A percentile compares a stretch with the other conserved stretches of the same genome.
Conservation (phyloP, 2,113 vertebrate genomes). For the Ptyas mucosa region DNA sequence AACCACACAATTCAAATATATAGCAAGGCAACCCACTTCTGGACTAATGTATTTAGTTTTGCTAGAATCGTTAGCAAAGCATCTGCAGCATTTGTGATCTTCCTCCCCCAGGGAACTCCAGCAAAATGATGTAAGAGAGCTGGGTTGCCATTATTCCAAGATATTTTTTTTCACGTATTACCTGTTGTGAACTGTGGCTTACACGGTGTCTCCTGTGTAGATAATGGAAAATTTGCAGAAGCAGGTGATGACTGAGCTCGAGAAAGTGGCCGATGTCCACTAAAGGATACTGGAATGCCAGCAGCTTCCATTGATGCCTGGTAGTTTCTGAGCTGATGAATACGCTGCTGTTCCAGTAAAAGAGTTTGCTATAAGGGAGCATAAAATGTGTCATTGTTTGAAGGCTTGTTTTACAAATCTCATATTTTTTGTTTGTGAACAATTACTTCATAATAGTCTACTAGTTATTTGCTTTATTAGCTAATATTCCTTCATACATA, state of each 20-base stretch:
- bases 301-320: constrained; percentile 92
- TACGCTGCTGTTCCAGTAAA: constrained; percentile 92
- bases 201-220: constrained; percentile 81
- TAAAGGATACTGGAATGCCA: constrained; percentile 80
- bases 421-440: neutral
- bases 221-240: constrained; percentile 88
- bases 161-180: constrained; percentile 35
- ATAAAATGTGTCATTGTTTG: neutral
- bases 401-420: neutral
- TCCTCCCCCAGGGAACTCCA: neutral
- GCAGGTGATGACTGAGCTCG: constrained; percentile 94
- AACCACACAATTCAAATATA: neutral
- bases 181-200: constrained; percentile 96
- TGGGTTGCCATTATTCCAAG: neutral
- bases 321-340: constrained; percentile 94
- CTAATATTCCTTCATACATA: neutral
- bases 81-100: neutral
- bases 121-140: neutral
- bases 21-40: neutral
- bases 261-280: constrained; percentile 88
- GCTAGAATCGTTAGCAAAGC: neutral
- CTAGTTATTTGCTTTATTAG: neutral
- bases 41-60: neutral
- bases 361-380: constrained; percentile 82
- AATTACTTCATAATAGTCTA: neutral